These are phyloP conservation scores for Lypha dubia DNA, from an alignment of 2,888 invertebrate genomes.

Conservation along the genomic window DNA sequence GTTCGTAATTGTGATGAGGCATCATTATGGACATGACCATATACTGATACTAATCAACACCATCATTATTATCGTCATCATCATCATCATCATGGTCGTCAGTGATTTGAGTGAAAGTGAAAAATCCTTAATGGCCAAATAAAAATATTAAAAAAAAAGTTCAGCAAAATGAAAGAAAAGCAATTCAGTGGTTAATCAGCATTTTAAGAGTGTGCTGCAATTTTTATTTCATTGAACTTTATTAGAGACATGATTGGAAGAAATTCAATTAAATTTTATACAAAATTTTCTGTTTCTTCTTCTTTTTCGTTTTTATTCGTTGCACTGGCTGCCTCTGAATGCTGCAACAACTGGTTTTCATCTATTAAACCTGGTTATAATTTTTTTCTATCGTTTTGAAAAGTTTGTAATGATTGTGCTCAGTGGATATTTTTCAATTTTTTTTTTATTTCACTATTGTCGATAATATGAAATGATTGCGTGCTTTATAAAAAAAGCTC, in stretches of 20 bases:
- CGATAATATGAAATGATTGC: slow-evolving; percentile 59
- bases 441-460: slow-evolving; percentile 49
- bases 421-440: slow-evolving; percentile 1
- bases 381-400: slow-evolving; percentile 1
- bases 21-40: slow-evolving; percentile 14
- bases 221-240: slow-evolving; percentile 69
- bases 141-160: no score
- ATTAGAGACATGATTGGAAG: slow-evolving; percentile 52
- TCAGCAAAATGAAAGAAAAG: slow-evolving; percentile 3
- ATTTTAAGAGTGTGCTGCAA: slow-evolving; percentile 22
- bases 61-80: neutral
- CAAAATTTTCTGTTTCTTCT: slow-evolving; percentile 3
- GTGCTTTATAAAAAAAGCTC: slow-evolving; percentile 59
- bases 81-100: neutral
- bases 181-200: slow-evolving; percentile 24
- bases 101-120: slow-evolving; percentile 62
- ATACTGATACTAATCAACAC: neutral
- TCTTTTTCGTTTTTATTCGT: neutral
- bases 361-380: slow-evolving; percentile 50
- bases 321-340: slow-evolving; percentile 6
- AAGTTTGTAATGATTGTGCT: slow-evolving; percentile 39
- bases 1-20: no score
- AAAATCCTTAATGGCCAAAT: slow-evolving; percentile 66
- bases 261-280: slow-evolving; percentile 64
- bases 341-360: slow-evolving; percentile 62